Base-by-base conservation (phyloP, 2,113 vertebrate species). In the Dromas ardeola region DNA sequence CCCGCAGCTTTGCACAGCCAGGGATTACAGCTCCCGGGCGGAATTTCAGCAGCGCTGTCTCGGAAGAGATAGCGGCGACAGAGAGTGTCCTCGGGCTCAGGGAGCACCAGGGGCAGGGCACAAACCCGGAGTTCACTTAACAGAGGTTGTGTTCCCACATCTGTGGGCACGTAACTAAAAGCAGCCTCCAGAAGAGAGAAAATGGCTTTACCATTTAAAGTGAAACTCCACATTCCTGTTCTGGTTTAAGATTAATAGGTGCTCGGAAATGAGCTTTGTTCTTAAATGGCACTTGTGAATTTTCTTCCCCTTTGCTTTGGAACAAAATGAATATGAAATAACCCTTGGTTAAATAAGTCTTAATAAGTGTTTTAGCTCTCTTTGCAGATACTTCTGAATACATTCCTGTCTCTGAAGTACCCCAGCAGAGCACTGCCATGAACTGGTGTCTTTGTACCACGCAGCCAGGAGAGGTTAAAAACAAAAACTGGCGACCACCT, bases 1-100 rank as follows among this genome's bases (percentile, higher is more conserved):
- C n/a, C 36, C 30, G 4, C 26, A 11, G 74, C 53, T 56, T 14
- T 2, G 47, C 65, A 10, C 30, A 12, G 42, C 34, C 30, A 3
- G 0, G 9, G 5, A 1, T 13, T 6, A 21, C 1, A 14, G 73
- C 55, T 43, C 40, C 69, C 69, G 1, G 16, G 4, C 20, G n/a
- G 3, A 3, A 38, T 2, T 10, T 6, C 76, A 40, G 58, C 38
- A 11, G 53, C 1, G 7, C 49, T 29, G 12, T 5, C 42, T 13
- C 5, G 20, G 52, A 53, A 30, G 26, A 45, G 59, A 26, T 0
- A 19, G 59, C 25, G 71, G 65, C 2, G 1, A 9, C 3, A 9
- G 13, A n/a, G 21, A 81, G 62, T 3, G 21, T 10, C 58, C 76
- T 32, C 0, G 0, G 38, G 83, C 59, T 23, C 69, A 13, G 47